Evolutionary conservation across 2,888 invertebrate genomes (phyloP).

Genomic region (Agrochola lota): DNA sequence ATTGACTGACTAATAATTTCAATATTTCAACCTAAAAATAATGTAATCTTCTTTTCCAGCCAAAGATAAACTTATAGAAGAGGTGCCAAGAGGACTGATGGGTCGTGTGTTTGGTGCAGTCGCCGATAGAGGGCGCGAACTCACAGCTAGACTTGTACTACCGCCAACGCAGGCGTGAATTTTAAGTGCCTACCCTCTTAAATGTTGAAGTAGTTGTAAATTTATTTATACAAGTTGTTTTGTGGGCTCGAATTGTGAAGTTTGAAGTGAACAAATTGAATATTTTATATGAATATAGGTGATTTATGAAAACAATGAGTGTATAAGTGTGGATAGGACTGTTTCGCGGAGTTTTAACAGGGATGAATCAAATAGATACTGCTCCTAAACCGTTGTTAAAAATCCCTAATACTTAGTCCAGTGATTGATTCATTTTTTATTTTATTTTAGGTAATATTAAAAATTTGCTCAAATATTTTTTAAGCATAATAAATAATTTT

Average conservation of each 20-base stretch:
- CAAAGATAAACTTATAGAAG: conserved; percentile 68
- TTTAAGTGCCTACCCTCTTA: background rate
- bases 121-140: conserved; percentile 83
- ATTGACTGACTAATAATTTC: background rate
- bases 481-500: conserved; percentile 8
- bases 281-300: background rate
- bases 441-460: background rate
- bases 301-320: conserved; percentile 8
- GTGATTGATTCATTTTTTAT: background rate
- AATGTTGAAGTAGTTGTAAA: background rate
- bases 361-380: background rate
- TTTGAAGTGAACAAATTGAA: background rate
- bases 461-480: conserved; percentile 44
- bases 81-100: conserved; percentile 76
- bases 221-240: background rate
- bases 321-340: background rate
- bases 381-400: background rate
- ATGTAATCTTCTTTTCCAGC: conserved; percentile 51
- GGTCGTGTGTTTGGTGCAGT: conserved; percentile 84
- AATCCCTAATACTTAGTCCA: background rate
- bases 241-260: background rate
- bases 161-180: conserved; percentile 74
- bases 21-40: background rate
- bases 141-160: conserved; percentile 81
- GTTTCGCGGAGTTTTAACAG: background rate